Evolutionary conservation across 1,140 invertebrate genomes (phyloP), one percentile per base, ranked within the genome.

Genomic region (Euura lappo): DNA sequence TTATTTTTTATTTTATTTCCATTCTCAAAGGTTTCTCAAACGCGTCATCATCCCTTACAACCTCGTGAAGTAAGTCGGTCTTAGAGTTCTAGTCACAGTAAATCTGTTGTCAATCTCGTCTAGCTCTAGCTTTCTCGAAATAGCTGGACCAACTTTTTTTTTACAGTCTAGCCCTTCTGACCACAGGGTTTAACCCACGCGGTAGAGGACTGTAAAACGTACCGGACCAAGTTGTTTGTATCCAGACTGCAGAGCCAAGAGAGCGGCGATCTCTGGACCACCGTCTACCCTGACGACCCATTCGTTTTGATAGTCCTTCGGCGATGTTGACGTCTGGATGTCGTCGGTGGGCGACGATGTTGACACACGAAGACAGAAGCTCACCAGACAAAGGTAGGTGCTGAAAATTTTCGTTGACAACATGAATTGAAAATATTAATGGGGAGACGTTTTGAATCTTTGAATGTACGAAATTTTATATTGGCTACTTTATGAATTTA

Each of bases 281-380:
- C 89, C 89, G 43, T 83, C 79, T 44, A 91, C 78, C 75, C 88
- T 81, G 6, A 91, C 88, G 11, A 90, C 87, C 90, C 90, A 91
- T 82, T 91, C 89, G 69, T 91, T 90, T 13, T 78, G 80, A 78
- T 82, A 86, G 71, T 77, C 74, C 67, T 71, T 74, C 69, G 45
- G 13, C 71, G 45, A 44, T 67, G n/a, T 47, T 70, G 76, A 79
- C 60, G 72, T 69, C 66, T 10, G 11, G 66, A 68, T 42, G 66
- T 42, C 42, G 11, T 44, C 44, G 66, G 66, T 1, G 13, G 66
- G 66, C 44, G 66, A 8, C 28, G 66, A 8, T n/a, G 3, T 42
- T 11, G 44, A 44, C 28, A 44, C 11, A 1, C 66, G 28, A 11
- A 28, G 66, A 72, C 51, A 60, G 3, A 60, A n/a, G 13, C 51